phyloP scores from a whole-genome alignment of 2,888 invertebrate species.

The Nysson spinosus region DNA sequence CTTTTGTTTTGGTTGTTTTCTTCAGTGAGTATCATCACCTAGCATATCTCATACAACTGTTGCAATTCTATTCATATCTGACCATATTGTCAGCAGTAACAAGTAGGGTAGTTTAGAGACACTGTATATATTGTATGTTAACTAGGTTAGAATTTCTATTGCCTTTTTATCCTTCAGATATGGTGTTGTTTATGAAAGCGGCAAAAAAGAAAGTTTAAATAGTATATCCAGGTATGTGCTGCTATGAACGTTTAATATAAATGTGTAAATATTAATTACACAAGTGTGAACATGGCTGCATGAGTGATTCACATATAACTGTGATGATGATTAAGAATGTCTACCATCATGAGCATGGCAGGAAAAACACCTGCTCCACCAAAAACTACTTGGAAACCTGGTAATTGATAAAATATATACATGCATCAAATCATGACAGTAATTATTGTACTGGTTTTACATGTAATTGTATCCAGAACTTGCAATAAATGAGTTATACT shows the following conservation, averaged over 20 bases:
- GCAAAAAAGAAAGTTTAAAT: conserved; percentile 84
- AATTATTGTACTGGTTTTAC: neutral
- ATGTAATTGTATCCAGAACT: neutral
- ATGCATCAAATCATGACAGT: conserved; percentile 14
- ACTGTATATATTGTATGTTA: neutral
- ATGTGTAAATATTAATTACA: conserved; percentile 1
- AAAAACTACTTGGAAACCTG: conserved; percentile 74
- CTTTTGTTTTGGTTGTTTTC: conserved; percentile 90
- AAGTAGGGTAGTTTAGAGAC: neutral
- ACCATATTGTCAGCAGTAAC: conserved; percentile 15
- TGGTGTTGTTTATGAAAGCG: conserved; percentile 95
- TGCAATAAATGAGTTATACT: conserved; percentile 6
- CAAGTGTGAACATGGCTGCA: conserved; percentile 24
- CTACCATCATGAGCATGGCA: conserved; percentile 58
- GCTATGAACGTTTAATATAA: conserved; percentile 1
- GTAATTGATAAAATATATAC: conserved; percentile 59
- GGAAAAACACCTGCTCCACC: conserved; percentile 67
- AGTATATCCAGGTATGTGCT: neutral
- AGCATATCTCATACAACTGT: too few species aligned
- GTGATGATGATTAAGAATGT: conserved; percentile 53
- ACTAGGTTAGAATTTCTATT: conserved; percentile 10
- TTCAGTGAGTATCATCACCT: conserved; percentile 84
- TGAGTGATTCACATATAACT: conserved; percentile 33
- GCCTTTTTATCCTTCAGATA: conserved; percentile 80
- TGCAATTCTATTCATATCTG: too few species aligned